Base-by-base conservation (phyloP, 2,888 invertebrate species). In the Pterostichus niger region DNA sequence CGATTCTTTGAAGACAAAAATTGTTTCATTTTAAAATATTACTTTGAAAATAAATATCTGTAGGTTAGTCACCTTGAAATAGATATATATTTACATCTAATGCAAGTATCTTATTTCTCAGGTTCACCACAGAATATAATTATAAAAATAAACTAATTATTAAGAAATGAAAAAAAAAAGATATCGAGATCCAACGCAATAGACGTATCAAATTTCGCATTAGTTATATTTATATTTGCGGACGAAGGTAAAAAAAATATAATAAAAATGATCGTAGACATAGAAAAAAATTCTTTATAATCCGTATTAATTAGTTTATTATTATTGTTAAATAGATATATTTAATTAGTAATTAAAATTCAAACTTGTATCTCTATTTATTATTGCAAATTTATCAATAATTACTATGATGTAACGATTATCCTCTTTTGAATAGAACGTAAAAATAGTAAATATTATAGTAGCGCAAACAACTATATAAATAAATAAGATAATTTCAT, bases 101-200 rank as follows among this genome's bases (percentile, higher is more conserved):
- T 15, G 3, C 3, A 24, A 24, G 76, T 54, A 78, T 78, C 56
- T 49, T 59, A 78, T 78, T 59, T 17, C 78, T 78, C 31, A 56
- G 78, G 78, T 61, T 78, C 44, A 78, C 78, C 78, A 44, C 78
- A 78, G 9, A 78, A 17, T 54, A 35, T 24, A 75, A 64, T 64
- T 64, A 13, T 64, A 64, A 59, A 54, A 59, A 35, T 64, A 35
- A 64, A 35, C 13, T 64, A 64, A 64, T 64, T 64, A 11, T 6
- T 13, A 24, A 24, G 31, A 73, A 13, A 49, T 73, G 46, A 52
- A 75, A 75, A 33, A 10, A 46, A 10, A 59, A 15, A 17, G 46
- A 13, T 44, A 71, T 56, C 6, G 56, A 56, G 35, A 46, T 10
- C 44, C 73, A 17, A 31, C 75, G 75, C 52, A 64, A 75, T 31